These are phyloP conservation scores for Ceratosolen fusciceps DNA, from an alignment of 1,140 invertebrate genomes.

Conservation along the genomic window DNA sequence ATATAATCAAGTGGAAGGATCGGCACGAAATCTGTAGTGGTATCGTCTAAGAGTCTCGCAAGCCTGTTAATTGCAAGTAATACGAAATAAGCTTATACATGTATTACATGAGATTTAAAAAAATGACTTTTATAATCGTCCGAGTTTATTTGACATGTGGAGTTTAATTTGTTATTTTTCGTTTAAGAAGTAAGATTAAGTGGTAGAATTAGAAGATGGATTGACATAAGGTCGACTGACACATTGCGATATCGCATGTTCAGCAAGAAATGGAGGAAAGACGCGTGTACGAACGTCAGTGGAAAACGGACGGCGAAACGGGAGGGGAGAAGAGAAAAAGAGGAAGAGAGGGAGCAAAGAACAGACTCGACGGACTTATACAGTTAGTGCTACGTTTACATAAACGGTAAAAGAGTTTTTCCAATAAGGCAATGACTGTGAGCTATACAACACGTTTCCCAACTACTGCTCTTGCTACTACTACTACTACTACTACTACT, in stretches of 20 bases:
- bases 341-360: background rate
- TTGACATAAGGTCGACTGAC: background rate
- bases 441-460: background rate
- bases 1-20: no score
- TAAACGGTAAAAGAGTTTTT: conserved; percentile 5
- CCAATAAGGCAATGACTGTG: conserved; percentile 20
- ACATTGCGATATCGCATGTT: background rate
- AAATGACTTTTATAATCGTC: no score
- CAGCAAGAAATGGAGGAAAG: background rate
- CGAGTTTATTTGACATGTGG: no score
- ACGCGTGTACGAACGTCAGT: background rate
- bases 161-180: no score
- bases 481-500: no score
- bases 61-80: no score
- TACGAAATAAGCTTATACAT: no score
- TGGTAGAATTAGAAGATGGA: background rate
- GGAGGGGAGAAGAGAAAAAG: background rate
- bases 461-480: no score
- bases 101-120: no score
- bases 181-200: no score
- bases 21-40: no score
- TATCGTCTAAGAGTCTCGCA: no score
- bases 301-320: background rate
- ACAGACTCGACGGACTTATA: background rate
- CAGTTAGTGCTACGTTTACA: background rate